Evolutionary conservation across 2,888 invertebrate species (phyloP).

Genomic region (Colletes collaris): DNA sequence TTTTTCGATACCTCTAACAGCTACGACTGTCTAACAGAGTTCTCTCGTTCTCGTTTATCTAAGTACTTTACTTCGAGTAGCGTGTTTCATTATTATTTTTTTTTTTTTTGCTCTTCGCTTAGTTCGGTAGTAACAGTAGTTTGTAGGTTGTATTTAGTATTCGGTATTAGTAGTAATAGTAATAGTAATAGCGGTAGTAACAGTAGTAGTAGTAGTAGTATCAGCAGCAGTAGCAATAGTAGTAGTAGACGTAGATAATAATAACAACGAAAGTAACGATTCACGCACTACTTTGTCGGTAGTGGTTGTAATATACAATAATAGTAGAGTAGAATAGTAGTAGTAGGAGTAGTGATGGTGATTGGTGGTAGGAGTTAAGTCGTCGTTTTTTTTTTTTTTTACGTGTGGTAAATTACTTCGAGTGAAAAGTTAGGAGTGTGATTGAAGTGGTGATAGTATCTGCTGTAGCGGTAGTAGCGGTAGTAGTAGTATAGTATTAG

Average conservation of each 20-base stretch:
- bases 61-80: conserved; percentile 58
- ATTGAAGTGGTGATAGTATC: conserved; percentile 20
- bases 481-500: conserved; percentile 25
- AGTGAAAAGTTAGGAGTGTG: conserved; percentile 14
- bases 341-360: conserved; percentile 27
- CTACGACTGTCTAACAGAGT: conserved; percentile 73
- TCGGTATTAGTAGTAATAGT: conserved; percentile 48
- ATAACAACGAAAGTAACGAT: conserved; percentile 46
- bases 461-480: conserved; percentile 1
- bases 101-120: conserved; percentile 5
- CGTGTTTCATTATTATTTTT: conserved; percentile 29
- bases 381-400: conserved; percentile 1
- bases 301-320: conserved; percentile 38
- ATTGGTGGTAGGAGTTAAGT: conserved; percentile 16
- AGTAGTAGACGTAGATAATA: conserved; percentile 46
- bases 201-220: conserved; percentile 45
- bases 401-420: conserved; percentile 16
- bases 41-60: conserved; percentile 47
- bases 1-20: conserved; percentile 63
- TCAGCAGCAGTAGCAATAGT: conserved; percentile 48
- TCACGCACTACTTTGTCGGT: conserved; percentile 33
- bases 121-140: conserved; percentile 49
- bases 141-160: conserved; percentile 50
- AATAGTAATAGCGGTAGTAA: conserved; percentile 40
- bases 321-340: conserved; percentile 14